A percentile compares a stretch with the other conserved stretches of the same genome.
Evolutionary conservation across 2,888 invertebrate genomes (phyloP).

Genomic region (Drosophila cognata): DNA sequence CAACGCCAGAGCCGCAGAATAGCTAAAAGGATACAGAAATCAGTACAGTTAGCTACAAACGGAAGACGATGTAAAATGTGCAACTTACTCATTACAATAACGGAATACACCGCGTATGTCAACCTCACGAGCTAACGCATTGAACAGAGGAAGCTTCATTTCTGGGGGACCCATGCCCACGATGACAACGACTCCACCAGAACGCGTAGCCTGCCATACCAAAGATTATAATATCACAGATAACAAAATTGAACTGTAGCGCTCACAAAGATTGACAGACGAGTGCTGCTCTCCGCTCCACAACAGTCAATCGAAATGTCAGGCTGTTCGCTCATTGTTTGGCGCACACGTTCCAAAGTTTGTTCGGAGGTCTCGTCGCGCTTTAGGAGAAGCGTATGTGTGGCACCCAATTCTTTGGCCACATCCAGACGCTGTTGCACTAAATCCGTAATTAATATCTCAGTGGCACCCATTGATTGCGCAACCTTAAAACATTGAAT

Average conservation of each 20-base stretch:
- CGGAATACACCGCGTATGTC: conserved; percentile 97
- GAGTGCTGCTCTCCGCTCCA: conserved; percentile 92
- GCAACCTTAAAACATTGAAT: conserved; percentile 86
- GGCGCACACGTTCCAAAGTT: conserved; percentile 87
- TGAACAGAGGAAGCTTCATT: conserved; percentile 92
- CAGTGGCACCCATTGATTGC: conserved; percentile 93
- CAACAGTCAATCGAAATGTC: conserved; percentile 94
- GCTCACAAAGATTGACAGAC: conserved; percentile 91
- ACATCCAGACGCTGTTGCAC: conserved; percentile 88
- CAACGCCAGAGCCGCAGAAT: conserved; percentile 91
- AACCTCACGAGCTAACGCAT: conserved; percentile 93
- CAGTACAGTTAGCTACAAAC: background rate
- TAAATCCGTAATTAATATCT: conserved; percentile 90
- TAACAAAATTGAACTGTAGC: background rate
- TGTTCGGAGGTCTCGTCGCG: conserved; percentile 87
- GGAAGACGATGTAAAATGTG: conserved; percentile 63
- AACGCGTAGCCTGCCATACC: conserved; percentile 90
- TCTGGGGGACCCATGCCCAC: conserved; percentile 95
- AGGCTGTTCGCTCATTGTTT: conserved; percentile 88
- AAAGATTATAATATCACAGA: conserved; percentile 2
- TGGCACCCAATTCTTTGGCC: conserved; percentile 92
- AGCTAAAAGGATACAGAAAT: conserved; percentile 86
- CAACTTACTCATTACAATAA: conserved; percentile 93
- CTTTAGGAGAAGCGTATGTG: conserved; percentile 88
- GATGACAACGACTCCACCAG: conserved; percentile 93